These are phyloP conservation scores for Fulmarus glacialis DNA, from an alignment of 2,113 vertebrate species.

Conservation along the genomic window DNA sequence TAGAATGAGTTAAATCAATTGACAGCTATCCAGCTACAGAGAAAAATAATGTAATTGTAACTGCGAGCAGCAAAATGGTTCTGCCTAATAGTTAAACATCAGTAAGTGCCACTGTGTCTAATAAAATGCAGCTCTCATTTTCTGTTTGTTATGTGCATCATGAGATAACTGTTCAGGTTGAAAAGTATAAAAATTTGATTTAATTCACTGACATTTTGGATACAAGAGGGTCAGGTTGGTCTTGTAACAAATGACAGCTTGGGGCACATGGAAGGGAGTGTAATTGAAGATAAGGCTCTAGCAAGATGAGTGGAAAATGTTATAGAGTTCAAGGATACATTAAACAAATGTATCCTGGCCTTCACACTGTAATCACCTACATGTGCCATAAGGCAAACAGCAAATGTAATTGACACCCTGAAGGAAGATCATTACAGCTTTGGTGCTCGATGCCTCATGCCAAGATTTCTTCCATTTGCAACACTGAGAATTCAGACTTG, in stretches of 20 bases:
- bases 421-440: constrained; percentile 27
- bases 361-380: constrained; percentile 16
- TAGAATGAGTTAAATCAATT: constrained; percentile 5
- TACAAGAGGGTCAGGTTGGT: constrained; percentile 41
- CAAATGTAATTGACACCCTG: constrained; percentile 33
- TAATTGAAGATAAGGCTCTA: constrained; percentile 61
- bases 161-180: constrained; percentile 52
- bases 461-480: neutral
- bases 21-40: neutral
- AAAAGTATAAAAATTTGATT: constrained; percentile 66
- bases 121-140: constrained; percentile 71
- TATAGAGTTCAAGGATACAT: constrained; percentile 36
- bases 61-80: constrained; percentile 6
- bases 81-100: constrained; percentile 42
- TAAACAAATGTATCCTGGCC: constrained; percentile 43
- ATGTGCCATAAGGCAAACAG: constrained; percentile 44
- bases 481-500: neutral
- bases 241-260: constrained; percentile 25
- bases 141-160: constrained; percentile 61
- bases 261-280: constrained; percentile 24
- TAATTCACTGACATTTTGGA: constrained; percentile 48
- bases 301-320: constrained; percentile 44
- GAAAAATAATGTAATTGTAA: constrained; percentile 9
- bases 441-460: neutral
- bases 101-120: neutral